Base-by-base conservation (phyloP, 2,888 invertebrate species). In the Hydroisotoma schaefferi region DNA sequence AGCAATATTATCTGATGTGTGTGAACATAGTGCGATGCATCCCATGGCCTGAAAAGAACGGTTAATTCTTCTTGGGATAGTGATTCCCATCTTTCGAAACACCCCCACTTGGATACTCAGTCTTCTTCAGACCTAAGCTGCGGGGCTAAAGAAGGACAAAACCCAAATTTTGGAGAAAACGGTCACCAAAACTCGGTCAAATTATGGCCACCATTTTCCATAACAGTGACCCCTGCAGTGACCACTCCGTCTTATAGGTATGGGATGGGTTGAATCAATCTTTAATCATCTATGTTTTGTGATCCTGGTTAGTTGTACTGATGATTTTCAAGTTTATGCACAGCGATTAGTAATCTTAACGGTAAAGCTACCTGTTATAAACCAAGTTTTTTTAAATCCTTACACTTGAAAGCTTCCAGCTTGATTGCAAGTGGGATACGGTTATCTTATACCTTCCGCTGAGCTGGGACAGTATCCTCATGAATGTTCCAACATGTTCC, bases 161-260 rank as follows among this genome's bases (percentile, higher is more conserved):
- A 43, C 43, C n/a, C n/a, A n/a, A 20, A 20, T n/a, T 10, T 6
- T 6, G 43, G 43, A 18, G 48, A 27, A 25, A 53, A 46, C 59
- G 60, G 40, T 26, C 33, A 40, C 2, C 49, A 43, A 27, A 61
- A 63, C 72, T 26, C 65, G 68, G 46, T 82, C 18, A 83, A 82
- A 68, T 69, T 83, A 5, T 84, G 85, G 83, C 82, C 84, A 1
- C 82, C 84, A 0, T 81, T 83, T 71, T 81, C 84, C 1, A 79
- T 82, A 44, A 79, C 80, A 6, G 75, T 78, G 54, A 76, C 80
- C 8, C 76, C 78, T 18, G 73, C 77, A 59, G 76, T 74, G 47
- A 72, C 64, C 68, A 77, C 59, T 74, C 77, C 58, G 2, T 53
- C 55, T 28, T 65, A 55, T 48, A 49, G 64, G 64, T 64, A 64